Evolutionary conservation across 2,888 invertebrate genomes (phyloP).

Genomic region (Embidobia sp.): DNA sequence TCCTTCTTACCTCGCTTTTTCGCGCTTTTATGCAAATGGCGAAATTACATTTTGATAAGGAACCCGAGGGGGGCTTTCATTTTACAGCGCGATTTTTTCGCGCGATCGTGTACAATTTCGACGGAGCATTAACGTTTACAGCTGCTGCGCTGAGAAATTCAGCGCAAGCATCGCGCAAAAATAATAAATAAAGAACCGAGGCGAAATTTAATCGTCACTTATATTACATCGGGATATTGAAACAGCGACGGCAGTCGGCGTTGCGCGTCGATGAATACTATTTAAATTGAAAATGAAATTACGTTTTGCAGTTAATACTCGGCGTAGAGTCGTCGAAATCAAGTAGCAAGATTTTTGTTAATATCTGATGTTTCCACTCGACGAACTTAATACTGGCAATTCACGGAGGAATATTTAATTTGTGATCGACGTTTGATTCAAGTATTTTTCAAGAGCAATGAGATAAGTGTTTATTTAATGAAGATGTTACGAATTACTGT

Average conservation of each 20-base stretch:
- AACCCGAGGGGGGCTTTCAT: neutral
- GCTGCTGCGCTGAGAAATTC: constrained; percentile 30
- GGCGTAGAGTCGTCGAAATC: constrained; percentile 8
- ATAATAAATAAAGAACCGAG: constrained; percentile 28
- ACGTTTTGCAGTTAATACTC: constrained; percentile 32
- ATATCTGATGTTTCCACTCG: constrained; percentile 43
- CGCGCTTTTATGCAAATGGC: constrained; percentile 39
- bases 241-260: constrained; percentile 20
- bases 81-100: constrained; percentile 28
- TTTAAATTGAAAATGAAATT: constrained; percentile 46
- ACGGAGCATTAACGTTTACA: constrained; percentile 17
- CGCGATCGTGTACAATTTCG: constrained; percentile 3
- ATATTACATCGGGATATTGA: constrained; percentile 40
- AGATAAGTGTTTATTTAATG: constrained; percentile 2
- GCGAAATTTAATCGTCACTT: constrained; percentile 39
- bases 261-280: constrained; percentile 13
- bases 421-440: too few relatives aligned
- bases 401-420: constrained; percentile 20
- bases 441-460: too few relatives aligned
- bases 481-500: too few relatives aligned
- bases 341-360: constrained; percentile 36
- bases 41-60: constrained; percentile 55
- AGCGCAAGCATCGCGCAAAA: constrained; percentile 6
- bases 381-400: constrained; percentile 21
- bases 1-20: constrained; percentile 38